Evolutionary conservation across 2,113 vertebrate species (phyloP).

Genomic region (Daphoenositta chrysoptera): DNA sequence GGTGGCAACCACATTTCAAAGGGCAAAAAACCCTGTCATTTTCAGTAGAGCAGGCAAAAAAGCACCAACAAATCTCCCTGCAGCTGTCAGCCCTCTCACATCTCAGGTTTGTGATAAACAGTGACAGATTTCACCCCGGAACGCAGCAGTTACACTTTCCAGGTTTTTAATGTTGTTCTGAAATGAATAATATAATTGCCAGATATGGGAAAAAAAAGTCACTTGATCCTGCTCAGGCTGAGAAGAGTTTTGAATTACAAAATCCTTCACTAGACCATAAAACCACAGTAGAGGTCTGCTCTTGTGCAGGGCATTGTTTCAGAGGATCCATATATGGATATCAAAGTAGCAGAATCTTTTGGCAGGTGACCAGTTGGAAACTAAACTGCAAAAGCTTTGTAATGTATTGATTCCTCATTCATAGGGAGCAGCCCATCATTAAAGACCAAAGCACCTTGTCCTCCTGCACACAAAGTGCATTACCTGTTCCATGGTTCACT

Average conservation of each 20-base stretch:
- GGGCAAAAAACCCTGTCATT: not conserved
- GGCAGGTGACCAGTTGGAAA: not conserved
- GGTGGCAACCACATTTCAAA: not conserved
- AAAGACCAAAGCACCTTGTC: not conserved
- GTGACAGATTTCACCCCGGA: not conserved
- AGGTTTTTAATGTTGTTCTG: not conserved
- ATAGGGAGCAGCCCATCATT: not conserved
- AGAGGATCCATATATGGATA: not conserved
- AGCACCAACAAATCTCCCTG: not conserved
- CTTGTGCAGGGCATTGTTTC: not conserved
- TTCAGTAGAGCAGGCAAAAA: not conserved
- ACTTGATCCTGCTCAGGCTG: not conserved
- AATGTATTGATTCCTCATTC: not conserved
- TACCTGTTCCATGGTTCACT: not conserved
- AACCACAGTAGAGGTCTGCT: not conserved
- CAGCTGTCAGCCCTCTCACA: not conserved
- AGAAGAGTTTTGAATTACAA: not conserved
- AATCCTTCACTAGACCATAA: not conserved
- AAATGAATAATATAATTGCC: not conserved
- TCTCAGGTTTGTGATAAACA: not conserved
- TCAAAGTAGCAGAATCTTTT: not conserved
- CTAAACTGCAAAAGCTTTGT: not conserved
- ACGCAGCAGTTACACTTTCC: not conserved
- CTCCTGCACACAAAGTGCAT: not conserved
- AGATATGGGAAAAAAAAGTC: not conserved